phyloP scores from a whole-genome alignment of 2,113 vertebrate species.

The human region GRCh38 chr2:106933501-106934000 shows the following conservation, averaged over 20 bases:
- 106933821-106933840: no score
- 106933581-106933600: not conserved
- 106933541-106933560: not conserved
- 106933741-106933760: not conserved
- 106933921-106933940: not conserved
- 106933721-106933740: not conserved
- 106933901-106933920: not conserved
- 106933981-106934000: not conserved
- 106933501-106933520: not conserved
- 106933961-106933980: not conserved
- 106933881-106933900: not conserved
- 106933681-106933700: not conserved
- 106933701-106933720: not conserved
- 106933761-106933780: not conserved
- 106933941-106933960: not conserved
- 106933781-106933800: accelerated
- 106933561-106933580: not conserved
- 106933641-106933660: not conserved
- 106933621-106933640: not conserved
- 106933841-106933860: not conserved
- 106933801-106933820: not conserved
- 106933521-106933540: not conserved
- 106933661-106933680: not conserved
- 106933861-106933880: not conserved
- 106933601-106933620: not conserved